Conservation (phyloP, 2,888 invertebrate genomes). For the Julus scandinavius region DNA sequence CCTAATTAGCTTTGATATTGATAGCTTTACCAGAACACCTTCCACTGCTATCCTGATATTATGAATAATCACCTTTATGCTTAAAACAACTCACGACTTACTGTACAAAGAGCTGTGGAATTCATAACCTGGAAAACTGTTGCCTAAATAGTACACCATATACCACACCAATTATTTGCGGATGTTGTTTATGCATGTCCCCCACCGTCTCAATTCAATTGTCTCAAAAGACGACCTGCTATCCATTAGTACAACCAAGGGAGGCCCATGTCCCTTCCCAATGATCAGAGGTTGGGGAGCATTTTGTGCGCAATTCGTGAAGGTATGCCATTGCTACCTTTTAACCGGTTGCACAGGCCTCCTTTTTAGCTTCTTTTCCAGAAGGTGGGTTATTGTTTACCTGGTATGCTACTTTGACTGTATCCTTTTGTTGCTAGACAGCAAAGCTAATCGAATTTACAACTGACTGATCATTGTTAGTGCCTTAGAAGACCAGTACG, state of each 20-base stretch:
- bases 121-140: too few species aligned
- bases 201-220: not conserved
- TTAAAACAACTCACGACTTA: too few species aligned
- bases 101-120: too few species aligned
- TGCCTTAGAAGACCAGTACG: not conserved
- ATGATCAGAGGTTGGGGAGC: not conserved
- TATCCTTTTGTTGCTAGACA: constrained; percentile 48
- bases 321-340: constrained; percentile 21
- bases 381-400: constrained; percentile 31
- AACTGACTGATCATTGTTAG: constrained; percentile 47
- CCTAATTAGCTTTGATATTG: too few species aligned
- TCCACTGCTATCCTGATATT: too few species aligned
- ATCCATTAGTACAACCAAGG: not conserved
- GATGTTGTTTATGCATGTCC: not conserved
- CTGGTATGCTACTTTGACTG: constrained; percentile 21
- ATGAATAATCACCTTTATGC: too few species aligned
- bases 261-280: not conserved
- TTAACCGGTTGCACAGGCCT: constrained; percentile 27
- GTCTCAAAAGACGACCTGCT: not conserved
- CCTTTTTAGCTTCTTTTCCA: constrained; percentile 27
- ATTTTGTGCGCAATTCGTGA: not conserved
- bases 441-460: constrained; percentile 48
- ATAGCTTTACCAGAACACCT: too few species aligned
- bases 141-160: too few species aligned
- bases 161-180: too few species aligned